Conservation (phyloP, 2,113 vertebrate genomes). For the Eupsittula cactorum region DNA sequence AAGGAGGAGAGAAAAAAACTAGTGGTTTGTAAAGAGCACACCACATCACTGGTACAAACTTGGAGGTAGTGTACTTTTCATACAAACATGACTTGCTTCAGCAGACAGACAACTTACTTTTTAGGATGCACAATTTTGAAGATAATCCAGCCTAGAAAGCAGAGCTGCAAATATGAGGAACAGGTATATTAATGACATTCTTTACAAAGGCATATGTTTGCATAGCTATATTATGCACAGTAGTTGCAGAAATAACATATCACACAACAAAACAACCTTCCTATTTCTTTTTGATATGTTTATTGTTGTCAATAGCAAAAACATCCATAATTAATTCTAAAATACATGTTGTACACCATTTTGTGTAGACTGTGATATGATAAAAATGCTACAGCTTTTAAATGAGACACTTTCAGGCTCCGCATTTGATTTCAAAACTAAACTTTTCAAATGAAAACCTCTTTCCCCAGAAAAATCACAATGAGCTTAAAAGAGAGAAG, state of each 20-base stretch:
- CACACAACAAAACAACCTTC: not conserved
- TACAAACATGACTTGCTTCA: not conserved
- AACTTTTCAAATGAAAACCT: not conserved
- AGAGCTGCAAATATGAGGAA: not conserved
- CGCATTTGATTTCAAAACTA: not conserved
- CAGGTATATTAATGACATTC: not conserved
- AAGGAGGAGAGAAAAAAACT: not conserved
- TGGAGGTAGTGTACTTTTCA: not conserved
- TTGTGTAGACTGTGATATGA: rapidly evolving
- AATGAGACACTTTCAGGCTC: not conserved
- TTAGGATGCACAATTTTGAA: not conserved
- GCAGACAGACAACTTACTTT: not conserved
- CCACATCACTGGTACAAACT: not conserved
- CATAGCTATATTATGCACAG: not conserved
- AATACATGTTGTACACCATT: not conserved
- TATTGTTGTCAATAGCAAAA: not conserved
- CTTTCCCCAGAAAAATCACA: not conserved
- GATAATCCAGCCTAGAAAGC: not conserved
- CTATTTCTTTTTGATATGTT: not conserved
- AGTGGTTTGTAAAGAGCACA: not conserved
- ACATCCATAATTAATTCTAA: not conserved
- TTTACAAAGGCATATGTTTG: not conserved
- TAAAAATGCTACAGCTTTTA: not conserved
- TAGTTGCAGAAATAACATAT: not conserved
- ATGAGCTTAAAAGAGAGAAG: not conserved